Base-by-base conservation (phyloP, 1,140 invertebrate genomes). In the Macrocentrus cingulum region DNA sequence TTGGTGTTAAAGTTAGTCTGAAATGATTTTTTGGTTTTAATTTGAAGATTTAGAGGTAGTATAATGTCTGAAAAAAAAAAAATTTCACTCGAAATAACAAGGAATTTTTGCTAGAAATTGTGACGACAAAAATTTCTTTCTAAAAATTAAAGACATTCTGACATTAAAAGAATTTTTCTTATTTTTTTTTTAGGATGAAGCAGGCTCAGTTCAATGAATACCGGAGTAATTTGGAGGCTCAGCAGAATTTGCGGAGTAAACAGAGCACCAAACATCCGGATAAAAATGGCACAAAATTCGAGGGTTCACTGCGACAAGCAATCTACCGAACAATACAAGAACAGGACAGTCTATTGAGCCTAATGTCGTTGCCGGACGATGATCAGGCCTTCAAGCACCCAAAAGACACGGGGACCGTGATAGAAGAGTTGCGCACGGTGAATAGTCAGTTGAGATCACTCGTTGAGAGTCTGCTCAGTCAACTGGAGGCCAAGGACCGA, bases 301-400 rank as follows among this genome's bases (percentile, higher is more conserved):
- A 63, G 66, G 79, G 71, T 49, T 66, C 72, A 1, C 62, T 85
- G 34, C 80, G 83, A 62, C 67, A 83, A 44, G 80, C 78, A 16
- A 84, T 84, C 68, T 84, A 81, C 61, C 82, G 75, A 71, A 81
- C 81, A 19, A 84, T 87, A 56, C 82, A 86, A 63, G 84, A 86
- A 66, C 83, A 84, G 15, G 85, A 87, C 62, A 82, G 80, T 56
- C 71, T 87, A n/a, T 60, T 76, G 51, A 78, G 51, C 63, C 62
- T 70, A 4, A 76, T 73, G 19, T 65, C 57, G 1, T 37, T 69
- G 25, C 63, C 66, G 22, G 60, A 63, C 9, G 60, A 73, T 4
- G 63, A 71, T 18, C 70, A 75, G 61, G 79, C 75, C 2, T 80
- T 71, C 37, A 85, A 83, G 65, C 75, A 75, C 62, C 84, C 83